phyloP scores from a whole-genome alignment of 2,888 invertebrate genomes.

The Leistus spinibarbis region DNA sequence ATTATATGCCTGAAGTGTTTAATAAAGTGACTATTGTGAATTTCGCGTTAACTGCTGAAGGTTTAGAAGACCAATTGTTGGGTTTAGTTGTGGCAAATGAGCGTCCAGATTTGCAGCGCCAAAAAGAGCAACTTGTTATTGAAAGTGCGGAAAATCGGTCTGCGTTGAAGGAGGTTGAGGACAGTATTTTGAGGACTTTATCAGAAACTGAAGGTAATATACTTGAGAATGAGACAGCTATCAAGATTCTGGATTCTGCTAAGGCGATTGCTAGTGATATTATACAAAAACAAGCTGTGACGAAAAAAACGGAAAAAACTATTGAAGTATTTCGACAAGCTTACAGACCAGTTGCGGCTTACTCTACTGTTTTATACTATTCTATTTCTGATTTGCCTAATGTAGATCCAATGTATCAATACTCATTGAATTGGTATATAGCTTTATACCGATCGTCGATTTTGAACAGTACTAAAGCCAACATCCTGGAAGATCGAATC shows the following conservation, averaged over 20 bases:
- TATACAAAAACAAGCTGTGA: conserved; percentile 78
- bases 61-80: conserved; percentile 81
- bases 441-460: conserved; percentile 80
- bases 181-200: conserved; percentile 84
- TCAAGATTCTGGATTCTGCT: conserved; percentile 85
- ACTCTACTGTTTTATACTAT: conserved; percentile 81
- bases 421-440: conserved; percentile 85
- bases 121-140: conserved; percentile 77
- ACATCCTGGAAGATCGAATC: conserved; percentile 72
- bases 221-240: conserved; percentile 88
- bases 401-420: conserved; percentile 90
- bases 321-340: conserved; percentile 78
- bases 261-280: conserved; percentile 83
- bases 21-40: conserved; percentile 84
- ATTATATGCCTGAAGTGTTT: conserved; percentile 83
- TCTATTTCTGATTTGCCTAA: conserved; percentile 82
- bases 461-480: conserved; percentile 73
- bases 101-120: conserved; percentile 81
- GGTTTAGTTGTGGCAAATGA: conserved; percentile 86
- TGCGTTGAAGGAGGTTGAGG: conserved; percentile 83
- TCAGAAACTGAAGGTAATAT: conserved; percentile 86
- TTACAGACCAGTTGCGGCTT: conserved; percentile 78
- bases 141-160: conserved; percentile 81
- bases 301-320: conserved; percentile 75
- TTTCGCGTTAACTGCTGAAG: conserved; percentile 82